Evolutionary conservation across 2,888 invertebrate species (phyloP), one percentile per base, ranked within the genome.

Genomic region (Agriotes lineatus): DNA sequence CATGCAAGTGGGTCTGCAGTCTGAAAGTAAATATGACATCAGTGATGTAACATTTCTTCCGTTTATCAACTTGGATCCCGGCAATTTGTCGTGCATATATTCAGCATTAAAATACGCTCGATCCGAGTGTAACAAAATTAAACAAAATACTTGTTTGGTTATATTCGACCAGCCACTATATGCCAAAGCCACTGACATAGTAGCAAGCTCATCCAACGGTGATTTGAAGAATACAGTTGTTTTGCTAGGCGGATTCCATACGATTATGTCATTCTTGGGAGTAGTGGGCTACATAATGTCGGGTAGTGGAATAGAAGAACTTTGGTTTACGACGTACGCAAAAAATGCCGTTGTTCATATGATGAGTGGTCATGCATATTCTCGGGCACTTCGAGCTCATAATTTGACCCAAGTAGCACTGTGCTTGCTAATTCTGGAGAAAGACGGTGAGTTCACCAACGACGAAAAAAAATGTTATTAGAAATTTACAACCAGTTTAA

Each of bases 21-120:
- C 20, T 18, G 52, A n/a, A 14, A 14, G 30, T 52, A 52, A 52
- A 52, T 52, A 52, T 52, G 52, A 52, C 30, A 30, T 52, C 52
- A 52, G 52, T 52, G 52, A 52, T 30, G 20, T 52, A 52, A 52
- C 30, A 30, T 52, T 52, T 30, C 30, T 52, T 9, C 52, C 52
- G 30, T 52, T 52, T 30, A 30, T 52, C 30, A 30, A 52, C 30
- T 52, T 52, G 52, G 52, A 52, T 52, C 52, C 30, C 25, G 52
- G 30, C 25, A 52, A 52, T 52, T 52, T 52, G 52, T 48, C 48
- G 48, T 18, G 48, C 22, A 48, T 48, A 48, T 48, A 48, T 48
- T 48, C 19, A 6, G 48, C 48, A 48, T 48, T 48, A n/a, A 19
- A 48, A 48, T 48, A 19, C 48, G 48, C 48, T 48, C 48, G 22